Conservation (phyloP, 1,140 invertebrate genomes). For the Trichonephila inaurata region DNA sequence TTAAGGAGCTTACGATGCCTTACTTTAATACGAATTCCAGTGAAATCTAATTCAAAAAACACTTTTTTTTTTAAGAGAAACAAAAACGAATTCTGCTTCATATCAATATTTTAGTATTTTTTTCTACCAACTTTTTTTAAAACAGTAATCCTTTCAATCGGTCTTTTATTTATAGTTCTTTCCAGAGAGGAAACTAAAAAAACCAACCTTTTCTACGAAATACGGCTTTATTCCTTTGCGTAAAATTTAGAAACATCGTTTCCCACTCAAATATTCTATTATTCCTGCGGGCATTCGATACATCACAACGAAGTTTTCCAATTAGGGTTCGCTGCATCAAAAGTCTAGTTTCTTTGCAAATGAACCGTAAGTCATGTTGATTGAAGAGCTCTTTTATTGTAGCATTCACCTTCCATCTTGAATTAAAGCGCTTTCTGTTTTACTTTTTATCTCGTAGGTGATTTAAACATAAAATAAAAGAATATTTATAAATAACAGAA, state of each 20-base stretch:
- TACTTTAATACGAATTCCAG: too few relatives aligned
- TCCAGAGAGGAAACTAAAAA: background rate
- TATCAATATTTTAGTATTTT: background rate
- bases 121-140: background rate
- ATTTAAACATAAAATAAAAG: background rate
- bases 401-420: background rate
- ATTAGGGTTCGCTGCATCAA: background rate
- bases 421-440: background rate
- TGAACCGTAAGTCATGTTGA: constrained; percentile 61
- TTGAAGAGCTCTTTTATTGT: constrained; percentile 38
- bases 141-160: too few relatives aligned
- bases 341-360: constrained; percentile 18
- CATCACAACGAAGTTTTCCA: constrained; percentile 13
- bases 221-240: background rate
- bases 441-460: background rate
- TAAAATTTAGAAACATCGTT: constrained; percentile 42
- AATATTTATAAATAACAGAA: background rate
- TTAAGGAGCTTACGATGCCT: too few relatives aligned
- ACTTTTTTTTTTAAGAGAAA: background rate
- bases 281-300: background rate
- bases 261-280: background rate
- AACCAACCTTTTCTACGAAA: background rate
- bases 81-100: background rate
- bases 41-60: background rate
- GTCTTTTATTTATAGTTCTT: too few relatives aligned